Conservation (phyloP, 2,797 vertebrate species). For the Caiman crocodilus region DNA sequence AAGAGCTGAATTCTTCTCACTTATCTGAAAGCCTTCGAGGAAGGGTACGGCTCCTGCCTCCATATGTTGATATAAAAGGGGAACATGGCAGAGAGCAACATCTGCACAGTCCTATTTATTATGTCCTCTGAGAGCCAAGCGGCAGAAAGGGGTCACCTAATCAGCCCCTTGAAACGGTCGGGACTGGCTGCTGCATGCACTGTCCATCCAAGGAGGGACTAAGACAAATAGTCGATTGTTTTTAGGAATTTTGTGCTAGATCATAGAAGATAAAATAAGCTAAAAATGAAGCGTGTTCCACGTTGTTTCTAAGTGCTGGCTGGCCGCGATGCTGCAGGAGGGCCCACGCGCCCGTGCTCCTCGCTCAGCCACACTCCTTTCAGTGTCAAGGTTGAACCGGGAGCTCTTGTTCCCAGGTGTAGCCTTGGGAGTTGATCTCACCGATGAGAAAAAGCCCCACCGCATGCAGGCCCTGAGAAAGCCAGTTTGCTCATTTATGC, state of each 20-base stretch:
- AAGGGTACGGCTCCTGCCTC: background rate
- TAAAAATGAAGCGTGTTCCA: background rate
- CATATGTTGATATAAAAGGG: background rate
- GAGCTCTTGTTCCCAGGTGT: background rate
- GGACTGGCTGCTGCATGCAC: background rate
- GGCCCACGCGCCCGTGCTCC: too few species aligned
- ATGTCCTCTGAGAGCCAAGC: background rate
- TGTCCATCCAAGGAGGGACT: background rate
- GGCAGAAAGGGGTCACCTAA: background rate
- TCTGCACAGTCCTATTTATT: background rate
- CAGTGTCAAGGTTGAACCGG: too few species aligned
- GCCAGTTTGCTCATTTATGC: background rate
- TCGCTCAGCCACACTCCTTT: too few species aligned
- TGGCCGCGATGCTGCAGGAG: too few species aligned
- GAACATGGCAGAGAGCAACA: constrained; percentile 8
- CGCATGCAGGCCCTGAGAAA: background rate
- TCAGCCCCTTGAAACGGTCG: background rate
- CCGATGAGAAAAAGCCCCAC: background rate
- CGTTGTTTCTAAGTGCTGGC: rapidly evolving
- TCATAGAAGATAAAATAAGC: background rate
- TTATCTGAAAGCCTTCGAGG: background rate
- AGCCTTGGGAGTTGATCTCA: background rate
- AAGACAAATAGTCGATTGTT: background rate
- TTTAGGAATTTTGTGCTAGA: background rate
- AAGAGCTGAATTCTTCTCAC: constrained; percentile 31